Percentiles rank a stretch among this genome's conserved stretches.
These are phyloP conservation scores for Dendropsophus ebraccatus DNA, from an alignment of 2,113 vertebrate species.

Conservation along the genomic window DNA sequence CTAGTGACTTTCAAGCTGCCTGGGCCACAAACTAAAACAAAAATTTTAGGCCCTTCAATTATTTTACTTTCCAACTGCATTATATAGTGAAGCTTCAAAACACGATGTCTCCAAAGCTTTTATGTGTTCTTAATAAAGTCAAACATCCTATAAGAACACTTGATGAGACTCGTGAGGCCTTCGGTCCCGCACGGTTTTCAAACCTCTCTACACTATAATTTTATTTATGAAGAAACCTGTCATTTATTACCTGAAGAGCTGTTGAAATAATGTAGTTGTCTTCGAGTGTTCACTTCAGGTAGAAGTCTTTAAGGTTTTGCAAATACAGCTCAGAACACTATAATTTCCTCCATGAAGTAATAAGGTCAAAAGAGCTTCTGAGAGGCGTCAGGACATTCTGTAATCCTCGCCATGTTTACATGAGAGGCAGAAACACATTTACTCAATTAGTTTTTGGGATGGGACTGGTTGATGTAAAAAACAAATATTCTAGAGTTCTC, in stretches of 20 bases:
- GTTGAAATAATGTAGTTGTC: constrained; percentile 38
- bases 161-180: not conserved
- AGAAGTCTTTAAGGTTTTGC: constrained; percentile 30
- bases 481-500: not conserved
- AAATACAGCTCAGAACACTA: constrained; percentile 34
- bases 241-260: constrained; percentile 43
- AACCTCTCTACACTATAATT: constrained; percentile 30
- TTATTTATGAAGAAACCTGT: constrained; percentile 42
- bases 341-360: constrained; percentile 39
- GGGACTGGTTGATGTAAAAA: not conserved
- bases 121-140: not conserved
- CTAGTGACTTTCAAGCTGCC: too few relatives aligned
- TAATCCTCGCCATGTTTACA: not conserved
- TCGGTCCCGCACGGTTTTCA: not conserved
- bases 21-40: too few relatives aligned
- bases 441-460: not conserved
- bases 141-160: constrained; percentile 22
- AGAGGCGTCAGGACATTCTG: not conserved
- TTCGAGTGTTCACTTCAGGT: constrained; percentile 36
- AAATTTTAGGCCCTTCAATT: not conserved
- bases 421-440: not conserved
- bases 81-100: not conserved
- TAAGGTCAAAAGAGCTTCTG: constrained; percentile 12
- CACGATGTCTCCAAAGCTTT: not conserved
- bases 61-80: not conserved